Conservation (phyloP, 2,888 invertebrate genomes). For the Sialis fuliginosa region DNA sequence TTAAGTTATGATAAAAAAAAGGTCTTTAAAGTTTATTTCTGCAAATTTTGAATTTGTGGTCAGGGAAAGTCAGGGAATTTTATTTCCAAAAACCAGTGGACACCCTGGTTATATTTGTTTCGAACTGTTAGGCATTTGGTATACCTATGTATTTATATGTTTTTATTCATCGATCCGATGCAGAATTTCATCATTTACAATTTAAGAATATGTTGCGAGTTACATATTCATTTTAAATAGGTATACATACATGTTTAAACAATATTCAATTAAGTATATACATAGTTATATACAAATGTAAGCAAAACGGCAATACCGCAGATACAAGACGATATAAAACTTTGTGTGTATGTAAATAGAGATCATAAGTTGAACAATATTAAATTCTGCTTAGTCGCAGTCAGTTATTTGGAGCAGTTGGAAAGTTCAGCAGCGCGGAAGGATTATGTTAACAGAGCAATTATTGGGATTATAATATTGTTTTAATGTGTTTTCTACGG, state of each 20-base stretch:
- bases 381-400: not conserved
- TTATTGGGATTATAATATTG: slow-evolving; percentile 30
- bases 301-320: not conserved
- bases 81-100: too few species aligned
- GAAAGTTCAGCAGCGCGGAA: not conserved
- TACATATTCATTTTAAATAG: too few species aligned
- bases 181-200: too few species aligned
- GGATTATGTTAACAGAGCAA: slow-evolving; percentile 15
- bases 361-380: slow-evolving; percentile 1
- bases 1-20: too few species aligned
- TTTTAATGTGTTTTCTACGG: slow-evolving; percentile 22
- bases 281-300: not conserved
- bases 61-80: too few species aligned
- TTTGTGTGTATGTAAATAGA: not conserved
- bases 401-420: not conserved
- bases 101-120: not conserved
- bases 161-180: too few species aligned
- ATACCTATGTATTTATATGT: too few species aligned
- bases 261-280: not conserved
- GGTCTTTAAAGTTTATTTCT: too few species aligned
- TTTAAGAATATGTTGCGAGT: too few species aligned
- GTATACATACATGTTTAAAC: too few species aligned
- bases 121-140: too few species aligned
- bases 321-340: not conserved
- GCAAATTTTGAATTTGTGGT: too few species aligned